phyloP scores from a whole-genome alignment of 2,113 vertebrate genomes.

The Hypanus sabinus region DNA sequence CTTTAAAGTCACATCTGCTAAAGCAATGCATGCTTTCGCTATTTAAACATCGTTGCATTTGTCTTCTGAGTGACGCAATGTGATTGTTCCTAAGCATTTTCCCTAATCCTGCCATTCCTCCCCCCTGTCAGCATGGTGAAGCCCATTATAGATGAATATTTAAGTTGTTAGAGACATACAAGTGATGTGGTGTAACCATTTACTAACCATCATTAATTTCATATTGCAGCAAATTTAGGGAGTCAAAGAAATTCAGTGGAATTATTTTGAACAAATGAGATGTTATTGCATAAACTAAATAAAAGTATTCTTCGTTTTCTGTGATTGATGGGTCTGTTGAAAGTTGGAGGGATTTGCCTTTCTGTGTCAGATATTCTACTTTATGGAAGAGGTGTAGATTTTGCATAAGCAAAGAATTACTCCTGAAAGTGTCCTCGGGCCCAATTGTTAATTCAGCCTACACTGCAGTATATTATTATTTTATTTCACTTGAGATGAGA shows the following conservation, averaged over 20 bases:
- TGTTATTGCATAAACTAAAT: constrained; percentile 11
- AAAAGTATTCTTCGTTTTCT: background rate
- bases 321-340: constrained; percentile 16
- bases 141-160: constrained; percentile 66
- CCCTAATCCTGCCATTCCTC: constrained; percentile 62
- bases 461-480: background rate
- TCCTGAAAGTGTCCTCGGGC: background rate
- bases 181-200: constrained; percentile 64
- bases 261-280: background rate
- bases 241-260: constrained; percentile 21
- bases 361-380: background rate
- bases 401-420: background rate
- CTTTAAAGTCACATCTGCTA: constrained; percentile 87
- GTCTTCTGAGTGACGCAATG: constrained; percentile 69
- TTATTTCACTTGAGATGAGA: background rate
- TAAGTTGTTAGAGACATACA: constrained; percentile 69
- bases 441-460: background rate
- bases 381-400: background rate
- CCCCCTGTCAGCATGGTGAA: constrained; percentile 74
- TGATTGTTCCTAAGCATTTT: constrained; percentile 66
- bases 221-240: constrained; percentile 59
- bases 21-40: constrained; percentile 83
- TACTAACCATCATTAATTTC: constrained; percentile 64
- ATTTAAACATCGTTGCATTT: constrained; percentile 76
- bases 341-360: background rate